Conservation (phyloP, 2,113 vertebrate genomes). For the Formicarius rufipectus region DNA sequence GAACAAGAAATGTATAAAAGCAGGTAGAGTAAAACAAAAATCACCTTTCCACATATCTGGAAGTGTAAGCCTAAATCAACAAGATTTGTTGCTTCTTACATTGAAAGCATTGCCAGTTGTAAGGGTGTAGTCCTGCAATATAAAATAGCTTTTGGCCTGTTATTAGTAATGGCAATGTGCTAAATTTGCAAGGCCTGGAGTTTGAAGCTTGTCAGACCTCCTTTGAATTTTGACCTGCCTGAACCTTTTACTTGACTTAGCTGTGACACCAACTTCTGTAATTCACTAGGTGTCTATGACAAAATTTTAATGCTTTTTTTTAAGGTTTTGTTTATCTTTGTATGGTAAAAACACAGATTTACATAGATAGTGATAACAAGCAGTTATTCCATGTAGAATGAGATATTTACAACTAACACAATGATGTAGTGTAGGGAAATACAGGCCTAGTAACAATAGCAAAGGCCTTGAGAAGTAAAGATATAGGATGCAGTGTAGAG, state of each 20-base stretch:
- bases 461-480: slow-evolving; percentile 6
- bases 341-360: background rate
- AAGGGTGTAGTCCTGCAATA: background rate
- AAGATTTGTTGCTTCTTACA: background rate
- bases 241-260: background rate
- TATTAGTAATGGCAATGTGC: too few relatives aligned
- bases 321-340: background rate
- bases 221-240: background rate
- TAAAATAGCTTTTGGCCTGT: too few relatives aligned
- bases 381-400: background rate
- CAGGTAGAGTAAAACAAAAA: background rate
- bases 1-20: background rate
- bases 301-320: background rate
- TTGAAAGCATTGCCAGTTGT: background rate
- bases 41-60: background rate
- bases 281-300: background rate
- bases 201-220: background rate
- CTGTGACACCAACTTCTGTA: background rate
- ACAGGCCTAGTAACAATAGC: background rate
- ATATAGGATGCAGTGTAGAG: background rate
- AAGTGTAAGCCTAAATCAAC: background rate
- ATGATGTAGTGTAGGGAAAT: background rate
- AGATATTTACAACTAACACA: slow-evolving; percentile 5
- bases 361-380: background rate
- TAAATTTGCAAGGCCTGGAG: background rate